Conservation (phyloP, 2,888 invertebrate species). For the Hedya salicella region DNA sequence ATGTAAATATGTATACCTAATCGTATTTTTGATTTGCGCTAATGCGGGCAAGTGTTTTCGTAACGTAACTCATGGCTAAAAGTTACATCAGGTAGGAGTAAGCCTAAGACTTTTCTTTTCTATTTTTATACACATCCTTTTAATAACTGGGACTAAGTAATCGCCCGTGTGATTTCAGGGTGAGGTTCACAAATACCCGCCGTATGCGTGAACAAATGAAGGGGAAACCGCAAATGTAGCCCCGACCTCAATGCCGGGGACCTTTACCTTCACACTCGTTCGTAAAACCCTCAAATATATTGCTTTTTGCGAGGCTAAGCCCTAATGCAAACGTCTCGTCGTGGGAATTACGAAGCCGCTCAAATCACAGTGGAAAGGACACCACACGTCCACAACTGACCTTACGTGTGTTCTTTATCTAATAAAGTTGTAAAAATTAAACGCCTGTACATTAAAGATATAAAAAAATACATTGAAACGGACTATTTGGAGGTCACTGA, state of each 20-base stretch:
- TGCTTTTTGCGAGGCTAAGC: slow-evolving; percentile 26
- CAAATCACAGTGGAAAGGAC: background rate
- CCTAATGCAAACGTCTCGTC: slow-evolving; percentile 14
- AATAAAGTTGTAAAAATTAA: too few relatives aligned
- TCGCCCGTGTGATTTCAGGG: slow-evolving; percentile 19
- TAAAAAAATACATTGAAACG: too few relatives aligned
- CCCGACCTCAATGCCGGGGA: slow-evolving; percentile 22
- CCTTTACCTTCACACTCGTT: slow-evolving; percentile 32
- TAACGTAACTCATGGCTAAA: too few relatives aligned
- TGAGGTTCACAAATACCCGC: slow-evolving; percentile 11
- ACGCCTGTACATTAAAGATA: too few relatives aligned
- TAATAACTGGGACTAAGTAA: slow-evolving; percentile 5
- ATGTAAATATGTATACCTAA: too few relatives aligned
- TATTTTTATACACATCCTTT: slow-evolving; percentile 1
- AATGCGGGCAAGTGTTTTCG: too few relatives aligned
- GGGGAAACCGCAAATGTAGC: slow-evolving; percentile 35
- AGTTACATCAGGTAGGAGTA: too few relatives aligned
- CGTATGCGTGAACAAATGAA: slow-evolving; percentile 33
- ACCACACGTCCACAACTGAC: too few relatives aligned
- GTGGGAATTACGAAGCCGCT: background rate
- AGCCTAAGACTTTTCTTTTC: background rate
- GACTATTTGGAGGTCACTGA: too few relatives aligned
- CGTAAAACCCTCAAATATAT: slow-evolving; percentile 27
- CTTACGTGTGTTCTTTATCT: too few relatives aligned
- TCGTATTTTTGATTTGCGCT: too few relatives aligned